A percentile compares a stretch with the other conserved stretches of the same genome.
phyloP scores from a whole-genome alignment of 2,888 invertebrate species.

The Chelonus formosanus region DNA sequence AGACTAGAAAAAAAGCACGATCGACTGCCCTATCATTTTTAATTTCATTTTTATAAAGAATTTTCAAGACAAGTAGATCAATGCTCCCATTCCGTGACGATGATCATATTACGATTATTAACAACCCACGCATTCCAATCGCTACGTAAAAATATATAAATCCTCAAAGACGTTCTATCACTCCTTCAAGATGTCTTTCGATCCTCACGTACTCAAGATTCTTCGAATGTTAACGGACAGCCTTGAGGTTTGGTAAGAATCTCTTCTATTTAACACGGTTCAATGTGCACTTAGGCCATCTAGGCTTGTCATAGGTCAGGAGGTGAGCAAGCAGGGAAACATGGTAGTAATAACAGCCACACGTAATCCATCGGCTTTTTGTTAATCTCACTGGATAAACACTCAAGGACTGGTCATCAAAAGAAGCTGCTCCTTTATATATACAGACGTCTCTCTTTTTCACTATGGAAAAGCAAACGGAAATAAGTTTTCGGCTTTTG shows the following conservation, averaged over 20 bases:
- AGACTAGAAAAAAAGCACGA: no score
- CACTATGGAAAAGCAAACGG: no score
- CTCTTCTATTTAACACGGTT: constrained; percentile 1
- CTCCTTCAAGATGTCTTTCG: not conserved
- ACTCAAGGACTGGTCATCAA: no score
- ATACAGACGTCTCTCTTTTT: no score
- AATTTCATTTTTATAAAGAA: not conserved
- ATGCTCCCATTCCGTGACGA: constrained; percentile 6
- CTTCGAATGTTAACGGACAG: not conserved
- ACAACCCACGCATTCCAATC: not conserved
- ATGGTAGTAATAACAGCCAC: no score
- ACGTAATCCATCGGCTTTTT: no score
- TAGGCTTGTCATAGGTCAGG: constrained; percentile 6
- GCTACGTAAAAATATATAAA: constrained; percentile 11
- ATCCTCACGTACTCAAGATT: not conserved
- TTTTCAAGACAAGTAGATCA: not conserved
- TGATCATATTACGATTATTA: constrained; percentile 4
- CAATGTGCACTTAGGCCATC: not conserved
- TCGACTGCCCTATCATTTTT: no score
- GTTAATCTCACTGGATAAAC: no score
- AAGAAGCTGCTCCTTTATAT: no score
- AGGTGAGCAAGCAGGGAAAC: no score
- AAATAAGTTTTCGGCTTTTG: no score
- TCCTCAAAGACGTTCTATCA: not conserved
- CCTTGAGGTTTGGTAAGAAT: not conserved